phyloP scores from a whole-genome alignment of 2,113 vertebrate species.

The Tichodroma muraria region DNA sequence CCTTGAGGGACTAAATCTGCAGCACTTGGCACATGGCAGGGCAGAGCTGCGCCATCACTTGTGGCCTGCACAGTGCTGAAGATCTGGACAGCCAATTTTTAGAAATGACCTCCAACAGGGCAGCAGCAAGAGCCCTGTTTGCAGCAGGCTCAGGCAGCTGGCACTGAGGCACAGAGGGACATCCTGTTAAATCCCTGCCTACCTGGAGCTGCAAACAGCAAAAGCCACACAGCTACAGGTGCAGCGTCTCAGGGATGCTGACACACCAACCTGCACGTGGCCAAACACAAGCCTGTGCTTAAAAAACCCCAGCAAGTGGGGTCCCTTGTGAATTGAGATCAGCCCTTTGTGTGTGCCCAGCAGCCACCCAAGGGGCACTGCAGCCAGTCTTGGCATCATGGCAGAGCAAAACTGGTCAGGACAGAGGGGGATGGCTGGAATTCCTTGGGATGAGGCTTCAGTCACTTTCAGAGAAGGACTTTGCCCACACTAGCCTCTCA shows the following conservation, averaged over 20 bases:
- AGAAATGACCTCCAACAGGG: neutral
- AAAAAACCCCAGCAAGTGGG: neutral
- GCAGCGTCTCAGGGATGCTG: neutral
- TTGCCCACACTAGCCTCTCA: neutral
- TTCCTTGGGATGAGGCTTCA: neutral
- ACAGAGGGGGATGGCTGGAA: neutral
- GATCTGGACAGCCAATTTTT: neutral
- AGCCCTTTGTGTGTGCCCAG: neutral
- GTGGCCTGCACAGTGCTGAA: neutral
- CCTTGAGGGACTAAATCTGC: neutral
- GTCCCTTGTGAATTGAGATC: neutral
- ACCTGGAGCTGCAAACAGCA: neutral
- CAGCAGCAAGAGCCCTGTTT: neutral
- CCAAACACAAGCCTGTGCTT: neutral
- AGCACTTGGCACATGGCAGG: neutral
- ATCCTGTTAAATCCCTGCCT: neutral
- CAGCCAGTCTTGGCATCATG: fast-evolving
- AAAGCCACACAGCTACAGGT: neutral
- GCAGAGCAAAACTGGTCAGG: neutral
- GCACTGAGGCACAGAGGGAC: neutral
- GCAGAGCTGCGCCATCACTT: neutral
- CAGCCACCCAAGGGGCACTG: neutral
- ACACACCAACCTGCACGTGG: fast-evolving
- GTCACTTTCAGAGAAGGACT: neutral
- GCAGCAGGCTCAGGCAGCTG: neutral